Percentiles rank a stretch among this genome's conserved stretches.
Conservation (phyloP, 2,797 vertebrate species). For the Peromyscus aztecus region DNA sequence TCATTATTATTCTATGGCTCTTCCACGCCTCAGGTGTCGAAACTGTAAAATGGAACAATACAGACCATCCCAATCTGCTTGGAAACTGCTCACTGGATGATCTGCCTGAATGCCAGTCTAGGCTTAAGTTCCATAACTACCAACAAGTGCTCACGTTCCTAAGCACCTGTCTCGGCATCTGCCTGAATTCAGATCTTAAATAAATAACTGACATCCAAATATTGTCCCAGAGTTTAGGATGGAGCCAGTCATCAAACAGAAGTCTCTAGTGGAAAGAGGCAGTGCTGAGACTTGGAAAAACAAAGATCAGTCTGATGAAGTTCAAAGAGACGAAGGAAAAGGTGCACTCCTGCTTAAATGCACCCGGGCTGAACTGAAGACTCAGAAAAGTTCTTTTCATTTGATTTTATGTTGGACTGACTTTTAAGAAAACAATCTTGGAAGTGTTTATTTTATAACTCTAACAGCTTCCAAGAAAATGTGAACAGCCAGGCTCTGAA, state of each 20-base stretch:
- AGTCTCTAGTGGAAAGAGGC: slow-evolving; percentile 52
- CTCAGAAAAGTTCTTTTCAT: slow-evolving; percentile 76
- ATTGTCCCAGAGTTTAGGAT: slow-evolving; percentile 68
- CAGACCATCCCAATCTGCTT: background rate
- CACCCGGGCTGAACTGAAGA: slow-evolving; percentile 69
- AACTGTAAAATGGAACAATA: background rate
- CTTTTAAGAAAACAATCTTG: slow-evolving; percentile 87
- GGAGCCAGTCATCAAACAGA: slow-evolving; percentile 69
- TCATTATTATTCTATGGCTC: background rate
- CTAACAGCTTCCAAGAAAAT: slow-evolving; percentile 81
- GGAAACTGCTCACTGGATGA: background rate
- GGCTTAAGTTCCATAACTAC: slow-evolving; percentile 38
- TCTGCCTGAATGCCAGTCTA: background rate
- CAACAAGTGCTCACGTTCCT: slow-evolving; percentile 54
- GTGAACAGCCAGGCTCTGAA: slow-evolving; percentile 84
- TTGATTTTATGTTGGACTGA: slow-evolving; percentile 82
- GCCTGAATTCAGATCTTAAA: slow-evolving; percentile 66
- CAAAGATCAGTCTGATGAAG: slow-evolving; percentile 75
- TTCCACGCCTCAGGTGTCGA: background rate
- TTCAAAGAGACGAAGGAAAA: slow-evolving; percentile 74
- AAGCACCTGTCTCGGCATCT: slow-evolving; percentile 68
- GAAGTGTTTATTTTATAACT: slow-evolving; percentile 88
- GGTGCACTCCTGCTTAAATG: slow-evolving; percentile 73
- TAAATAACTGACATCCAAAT: slow-evolving; percentile 71
- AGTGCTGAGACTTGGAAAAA: slow-evolving; percentile 75